Evolutionary conservation across 1,140 invertebrate genomes (phyloP), one percentile per base, ranked within the genome.

Genomic region (Bombus superbus): DNA sequence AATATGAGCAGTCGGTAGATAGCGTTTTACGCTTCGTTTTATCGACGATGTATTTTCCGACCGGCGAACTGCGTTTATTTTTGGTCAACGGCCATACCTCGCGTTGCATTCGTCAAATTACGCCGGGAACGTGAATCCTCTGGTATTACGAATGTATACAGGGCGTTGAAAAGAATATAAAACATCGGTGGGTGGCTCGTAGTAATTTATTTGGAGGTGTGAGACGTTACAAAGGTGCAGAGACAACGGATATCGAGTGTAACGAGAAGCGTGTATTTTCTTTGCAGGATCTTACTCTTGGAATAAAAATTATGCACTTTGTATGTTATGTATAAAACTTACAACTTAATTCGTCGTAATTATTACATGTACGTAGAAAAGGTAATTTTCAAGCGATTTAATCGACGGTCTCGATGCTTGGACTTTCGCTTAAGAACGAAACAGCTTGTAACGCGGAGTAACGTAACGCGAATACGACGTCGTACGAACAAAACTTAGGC

Each of bases 21-120:
- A 80, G 28, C 25, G 47, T 83, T 78, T 66, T 75, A 72, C n/a
- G 28, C 32, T 80, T 53, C 5, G 32, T 42, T 25, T 80, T 85
- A 72, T 81, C 69, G 57, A 69, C 64, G 5, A 15, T 25, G 25
- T 73, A 53, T 62, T 80, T 72, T 72, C 40, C 53, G 32, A 25
- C 28, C 42, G 38, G 38, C 3, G 1, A n/a, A 78, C 32, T 6
- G 10, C 53, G 32, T 71, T 69, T 69, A 44, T 44, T 83, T 71
- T 57, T 35, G 40, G 44, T 68, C 28, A 18, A 35, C 10, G n/a
- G 9, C 44, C 28, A 66, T 53, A 32, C 25, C 0, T 38, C n/a
- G n/a, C 10, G 10, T 40, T 22, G 15, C 3, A 2, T 4, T 59
- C 62, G 18, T 28, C 9, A 38, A 69, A 80, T 38, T 68, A 68